Conservation (phyloP, 64 coral and sea anemone species). For the Stylophora pistillata region DNA sequence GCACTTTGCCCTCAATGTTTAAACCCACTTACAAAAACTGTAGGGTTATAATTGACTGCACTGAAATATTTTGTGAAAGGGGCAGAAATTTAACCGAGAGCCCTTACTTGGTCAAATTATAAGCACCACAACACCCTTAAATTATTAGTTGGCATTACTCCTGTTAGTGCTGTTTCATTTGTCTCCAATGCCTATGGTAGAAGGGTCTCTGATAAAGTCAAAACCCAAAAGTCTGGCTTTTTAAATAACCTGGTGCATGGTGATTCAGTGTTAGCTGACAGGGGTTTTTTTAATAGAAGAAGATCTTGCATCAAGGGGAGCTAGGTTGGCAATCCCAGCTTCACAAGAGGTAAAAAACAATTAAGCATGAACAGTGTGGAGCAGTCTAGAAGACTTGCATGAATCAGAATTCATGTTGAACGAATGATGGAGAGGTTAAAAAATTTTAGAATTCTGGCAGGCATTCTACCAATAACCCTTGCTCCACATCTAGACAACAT, state of each 20-base stretch:
- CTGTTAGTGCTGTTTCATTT: slow-evolving; percentile 21
- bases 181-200: slow-evolving; percentile 7
- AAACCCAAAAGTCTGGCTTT: slow-evolving; percentile 41
- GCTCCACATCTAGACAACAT: slow-evolving; percentile 38
- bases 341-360: neutral
- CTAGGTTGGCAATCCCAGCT: slow-evolving; percentile 4
- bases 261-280: slow-evolving; percentile 26
- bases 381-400: too few species aligned
- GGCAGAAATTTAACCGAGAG: neutral
- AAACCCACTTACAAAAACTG: neutral
- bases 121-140: slow-evolving; percentile 22
- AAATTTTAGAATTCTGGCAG: neutral
- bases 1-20: neutral
- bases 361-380: too few species aligned
- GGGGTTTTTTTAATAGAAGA: slow-evolving; percentile 31
- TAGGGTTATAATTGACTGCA: slow-evolving; percentile 10
- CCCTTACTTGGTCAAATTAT: slow-evolving; percentile 27
- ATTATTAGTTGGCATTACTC: slow-evolving; percentile 28
- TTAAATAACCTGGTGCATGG: slow-evolving; percentile 16
- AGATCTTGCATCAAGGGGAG: neutral
- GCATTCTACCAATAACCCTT: neutral
- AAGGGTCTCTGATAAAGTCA: slow-evolving; percentile 31
- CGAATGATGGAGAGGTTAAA: neutral
- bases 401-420: slow-evolving; percentile 11
- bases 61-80: slow-evolving; percentile 35